These are phyloP conservation scores for Ochropleura plecta DNA, from an alignment of 2,888 invertebrate species.

Conservation along the genomic window DNA sequence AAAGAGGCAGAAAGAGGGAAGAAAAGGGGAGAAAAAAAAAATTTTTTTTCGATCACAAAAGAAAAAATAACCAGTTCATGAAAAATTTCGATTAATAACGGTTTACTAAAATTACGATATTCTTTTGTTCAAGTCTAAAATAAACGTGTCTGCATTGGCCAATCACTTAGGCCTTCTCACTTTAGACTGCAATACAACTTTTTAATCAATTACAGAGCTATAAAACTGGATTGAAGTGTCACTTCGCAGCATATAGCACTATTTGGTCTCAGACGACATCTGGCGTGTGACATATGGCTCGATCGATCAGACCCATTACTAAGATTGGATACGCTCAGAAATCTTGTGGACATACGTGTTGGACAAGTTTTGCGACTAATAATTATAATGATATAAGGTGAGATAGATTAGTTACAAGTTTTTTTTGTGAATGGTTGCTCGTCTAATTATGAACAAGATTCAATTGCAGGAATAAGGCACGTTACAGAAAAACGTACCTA, in stretches of 20 bases:
- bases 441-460: too few relatives aligned
- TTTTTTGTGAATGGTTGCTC: neutral
- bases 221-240: slow-evolving; percentile 56
- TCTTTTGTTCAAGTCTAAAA: neutral
- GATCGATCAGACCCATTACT: slow-evolving; percentile 57
- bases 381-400: slow-evolving; percentile 23
- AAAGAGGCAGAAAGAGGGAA: too few relatives aligned
- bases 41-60: too few relatives aligned
- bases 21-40: too few relatives aligned
- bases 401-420: slow-evolving; percentile 24
- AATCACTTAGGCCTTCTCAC: slow-evolving; percentile 43
- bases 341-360: slow-evolving; percentile 45
- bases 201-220: slow-evolving; percentile 51
- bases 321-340: slow-evolving; percentile 53
- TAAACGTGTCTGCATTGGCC: neutral
- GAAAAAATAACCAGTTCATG: too few relatives aligned
- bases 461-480: too few relatives aligned
- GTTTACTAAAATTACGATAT: neutral
- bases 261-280: slow-evolving; percentile 43
- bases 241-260: slow-evolving; percentile 16
- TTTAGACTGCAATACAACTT: slow-evolving; percentile 28
- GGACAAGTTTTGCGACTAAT: slow-evolving; percentile 28
- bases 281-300: slow-evolving; percentile 54
- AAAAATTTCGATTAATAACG: too few relatives aligned
- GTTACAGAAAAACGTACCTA: too few relatives aligned